These are phyloP conservation scores for Caenorhabditis inopinata DNA, from an alignment of 1,140 invertebrate species.

Conservation along the genomic window DNA sequence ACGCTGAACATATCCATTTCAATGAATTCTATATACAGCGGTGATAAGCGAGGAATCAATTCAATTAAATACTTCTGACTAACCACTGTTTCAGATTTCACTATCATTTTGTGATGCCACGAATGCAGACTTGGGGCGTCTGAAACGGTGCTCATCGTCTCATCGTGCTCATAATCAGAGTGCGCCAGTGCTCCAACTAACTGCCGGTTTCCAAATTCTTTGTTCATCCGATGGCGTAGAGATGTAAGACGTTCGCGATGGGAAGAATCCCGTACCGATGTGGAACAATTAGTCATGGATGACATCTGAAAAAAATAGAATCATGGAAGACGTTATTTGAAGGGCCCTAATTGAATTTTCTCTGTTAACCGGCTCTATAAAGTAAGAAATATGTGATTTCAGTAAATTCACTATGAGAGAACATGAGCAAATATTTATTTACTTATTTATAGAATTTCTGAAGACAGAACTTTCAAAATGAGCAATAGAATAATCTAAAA, in stretches of 20 bases:
- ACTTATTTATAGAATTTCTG: no score
- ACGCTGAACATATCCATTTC: no score
- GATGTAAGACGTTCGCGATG: not conserved
- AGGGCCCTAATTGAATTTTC: no score
- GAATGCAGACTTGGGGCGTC: conserved; percentile 18
- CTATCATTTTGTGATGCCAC: conserved; percentile 26
- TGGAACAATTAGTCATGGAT: not conserved
- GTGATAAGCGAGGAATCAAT: not conserved
- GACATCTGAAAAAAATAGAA: not conserved
- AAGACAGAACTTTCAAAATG: no score
- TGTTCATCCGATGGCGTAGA: conserved; percentile 10
- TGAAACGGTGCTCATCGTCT: conserved; percentile 2
- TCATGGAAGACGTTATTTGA: no score
- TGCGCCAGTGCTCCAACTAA: not conserved
- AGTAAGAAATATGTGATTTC: no score
- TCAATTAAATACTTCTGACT: not conserved
- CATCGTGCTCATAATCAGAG: not conserved
- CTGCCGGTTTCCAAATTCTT: conserved; percentile 25
- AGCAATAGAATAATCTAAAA: no score
- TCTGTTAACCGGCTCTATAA: no score
- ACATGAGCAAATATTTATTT: no score
- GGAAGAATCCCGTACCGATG: not conserved
- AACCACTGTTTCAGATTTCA: not conserved
- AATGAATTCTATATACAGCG: not conserved
- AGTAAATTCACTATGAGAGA: no score